Base-by-base conservation (phyloP, 2,797 vertebrate genomes). In the Cheirogaleus major region DNA sequence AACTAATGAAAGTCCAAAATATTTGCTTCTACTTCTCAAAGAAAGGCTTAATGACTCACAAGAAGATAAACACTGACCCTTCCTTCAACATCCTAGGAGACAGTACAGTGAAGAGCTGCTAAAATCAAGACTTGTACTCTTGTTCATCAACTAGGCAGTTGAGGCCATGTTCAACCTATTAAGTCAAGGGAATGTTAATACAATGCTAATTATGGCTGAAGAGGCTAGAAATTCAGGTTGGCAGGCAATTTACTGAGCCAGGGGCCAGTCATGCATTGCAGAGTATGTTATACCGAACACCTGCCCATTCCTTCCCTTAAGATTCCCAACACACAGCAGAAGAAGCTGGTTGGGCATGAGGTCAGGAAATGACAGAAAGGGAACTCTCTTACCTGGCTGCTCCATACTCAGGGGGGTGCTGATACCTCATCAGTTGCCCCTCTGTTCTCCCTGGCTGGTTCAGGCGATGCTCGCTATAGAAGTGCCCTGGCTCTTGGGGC, bases 331-430 rank as follows among this genome's bases (percentile, higher is more conserved):
- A 96, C 43, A 52, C 63, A 96, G 87, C 89, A 94, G 69, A 93
- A 91, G 76, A 78, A 78, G 93, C 89, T 91, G 81, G 57, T 41
- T 94, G 76, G 80, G 92, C 82, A 89, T 76, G 50, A 97, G 63
- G 92, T 93, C 86, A 89, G 94, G 93, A 91, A 95, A 97, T 84
- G 78, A 97, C 86, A 97, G 79, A 97, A 97, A 96, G 92, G 92
- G 91, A 88, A 95, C 96, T 93, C 87, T n/a, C 99, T 99, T 99
- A 99, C 99, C 99, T 99, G 99, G 99, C 99, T 1, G 99, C 99
- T 52, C 99, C 99, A 50, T 99, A 99, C 96, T 99, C 99, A 9
- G 99, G 99, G 57, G 99, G 99, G 69, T 99, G 99, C 97, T 99
- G 99, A 98, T 99, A 99, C 50, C 99, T 99, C 97, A 99, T 99